Conservation (phyloP, 2,888 invertebrate genomes). For the Dryobotodes eremita region DNA sequence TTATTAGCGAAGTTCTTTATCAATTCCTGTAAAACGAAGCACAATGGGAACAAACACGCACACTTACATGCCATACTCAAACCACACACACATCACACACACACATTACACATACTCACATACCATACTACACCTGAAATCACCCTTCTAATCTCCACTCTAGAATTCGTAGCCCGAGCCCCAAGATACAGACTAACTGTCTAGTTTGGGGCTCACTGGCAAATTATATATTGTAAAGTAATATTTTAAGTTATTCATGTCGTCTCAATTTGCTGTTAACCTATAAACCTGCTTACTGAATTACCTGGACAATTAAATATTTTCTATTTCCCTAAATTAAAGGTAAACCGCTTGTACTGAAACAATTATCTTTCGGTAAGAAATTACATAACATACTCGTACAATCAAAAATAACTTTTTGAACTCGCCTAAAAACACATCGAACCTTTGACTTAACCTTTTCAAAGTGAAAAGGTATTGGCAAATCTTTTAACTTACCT, state of each 20-base stretch:
- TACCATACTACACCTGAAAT: no score
- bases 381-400: slow-evolving; percentile 10
- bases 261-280: no score
- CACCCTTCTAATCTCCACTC: not conserved
- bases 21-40: not conserved
- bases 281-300: no score
- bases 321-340: no score
- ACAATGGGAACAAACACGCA: not conserved
- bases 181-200: not conserved
- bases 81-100: no score
- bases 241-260: no score
- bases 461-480: slow-evolving; percentile 1
- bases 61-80: not conserved
- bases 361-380: not conserved
- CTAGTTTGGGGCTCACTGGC: not conserved
- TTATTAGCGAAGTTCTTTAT: not conserved
- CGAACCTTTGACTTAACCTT: not conserved
- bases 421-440: slow-evolving; percentile 17
- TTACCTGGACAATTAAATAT: no score
- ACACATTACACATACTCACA: no score
- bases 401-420: not conserved
- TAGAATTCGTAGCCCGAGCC: not conserved
- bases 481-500: not conserved
- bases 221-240: not conserved
- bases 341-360: not conserved